A percentile compares a stretch with the other conserved stretches of the same genome.
phyloP scores from a whole-genome alignment of 2,888 invertebrate genomes.

The Melitaea athalia region DNA sequence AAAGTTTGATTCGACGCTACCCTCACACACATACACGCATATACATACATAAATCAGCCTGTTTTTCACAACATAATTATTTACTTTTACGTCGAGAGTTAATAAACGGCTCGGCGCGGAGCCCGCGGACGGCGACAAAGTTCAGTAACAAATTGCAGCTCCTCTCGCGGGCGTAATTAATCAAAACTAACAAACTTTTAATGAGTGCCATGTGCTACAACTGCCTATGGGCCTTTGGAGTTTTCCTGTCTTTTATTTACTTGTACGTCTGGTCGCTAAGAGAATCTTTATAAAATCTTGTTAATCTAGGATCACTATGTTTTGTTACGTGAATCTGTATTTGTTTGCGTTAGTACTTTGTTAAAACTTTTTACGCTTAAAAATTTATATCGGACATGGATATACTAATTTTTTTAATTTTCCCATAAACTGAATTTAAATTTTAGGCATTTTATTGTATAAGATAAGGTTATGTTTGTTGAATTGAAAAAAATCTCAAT shows the following conservation, averaged over 20 bases:
- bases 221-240: conserved; percentile 28
- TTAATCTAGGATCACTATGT: not conserved
- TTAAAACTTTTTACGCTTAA: not conserved
- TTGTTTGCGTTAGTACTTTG: not conserved
- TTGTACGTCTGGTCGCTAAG: conserved; percentile 16
- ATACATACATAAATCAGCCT: not conserved
- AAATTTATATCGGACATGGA: too few relatives aligned
- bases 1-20: not conserved
- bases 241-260: conserved; percentile 14
- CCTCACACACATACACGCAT: not conserved
- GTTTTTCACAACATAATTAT: conserved; percentile 8
- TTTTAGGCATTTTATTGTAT: too few relatives aligned
- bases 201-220: conserved; percentile 42
- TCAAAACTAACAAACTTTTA: conserved; percentile 47
- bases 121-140: conserved; percentile 25
- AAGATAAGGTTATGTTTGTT: too few relatives aligned
- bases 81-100: conserved; percentile 21
- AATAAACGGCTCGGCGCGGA: conserved; percentile 16
- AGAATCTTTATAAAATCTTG: not conserved
- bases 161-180: conserved; percentile 42
- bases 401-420: too few relatives aligned
- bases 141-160: conserved; percentile 38
- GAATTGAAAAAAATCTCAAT: too few relatives aligned
- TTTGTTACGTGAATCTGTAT: not conserved
- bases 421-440: too few relatives aligned